These are phyloP conservation scores for Gopherus flavomarginatus DNA, from an alignment of 2,113 vertebrate genomes.

Conservation along the genomic window DNA sequence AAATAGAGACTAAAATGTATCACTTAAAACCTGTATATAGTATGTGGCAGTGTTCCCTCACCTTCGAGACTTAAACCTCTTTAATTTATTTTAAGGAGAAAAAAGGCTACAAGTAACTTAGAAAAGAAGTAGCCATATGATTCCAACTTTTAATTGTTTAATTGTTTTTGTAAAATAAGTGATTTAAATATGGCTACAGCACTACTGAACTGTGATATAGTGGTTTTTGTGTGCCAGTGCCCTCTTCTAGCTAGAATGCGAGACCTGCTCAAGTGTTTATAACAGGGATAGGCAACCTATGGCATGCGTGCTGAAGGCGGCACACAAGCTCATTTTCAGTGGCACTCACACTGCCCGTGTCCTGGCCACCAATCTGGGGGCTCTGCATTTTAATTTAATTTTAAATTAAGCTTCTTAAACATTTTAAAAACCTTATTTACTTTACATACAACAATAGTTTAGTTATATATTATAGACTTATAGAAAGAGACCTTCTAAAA, in stretches of 20 bases:
- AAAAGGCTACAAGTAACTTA: background rate
- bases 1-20: accelerated
- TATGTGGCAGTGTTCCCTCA: accelerated
- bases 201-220: accelerated
- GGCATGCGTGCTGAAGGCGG: too few relatives aligned
- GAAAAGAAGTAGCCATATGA: background rate
- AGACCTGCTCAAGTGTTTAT: background rate
- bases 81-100: background rate
- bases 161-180: accelerated
- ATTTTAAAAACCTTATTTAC: too few relatives aligned
- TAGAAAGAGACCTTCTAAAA: too few relatives aligned
- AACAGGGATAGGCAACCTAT: too few relatives aligned
- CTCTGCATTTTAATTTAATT: too few relatives aligned
- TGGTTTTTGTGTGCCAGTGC: background rate
- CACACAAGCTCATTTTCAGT: too few relatives aligned
- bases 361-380: too few relatives aligned
- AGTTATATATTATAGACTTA: too few relatives aligned
- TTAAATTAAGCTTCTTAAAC: too few relatives aligned
- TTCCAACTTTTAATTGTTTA: background rate
- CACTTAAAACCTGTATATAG: background rate
- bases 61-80: background rate
- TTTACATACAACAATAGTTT: too few relatives aligned
- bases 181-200: accelerated
- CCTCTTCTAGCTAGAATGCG: background rate
- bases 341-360: too few relatives aligned